Evolutionary conservation across 2,888 invertebrate species (phyloP), one percentile per base, ranked within the genome.

Genomic region (Tetranychus truncatus): DNA sequence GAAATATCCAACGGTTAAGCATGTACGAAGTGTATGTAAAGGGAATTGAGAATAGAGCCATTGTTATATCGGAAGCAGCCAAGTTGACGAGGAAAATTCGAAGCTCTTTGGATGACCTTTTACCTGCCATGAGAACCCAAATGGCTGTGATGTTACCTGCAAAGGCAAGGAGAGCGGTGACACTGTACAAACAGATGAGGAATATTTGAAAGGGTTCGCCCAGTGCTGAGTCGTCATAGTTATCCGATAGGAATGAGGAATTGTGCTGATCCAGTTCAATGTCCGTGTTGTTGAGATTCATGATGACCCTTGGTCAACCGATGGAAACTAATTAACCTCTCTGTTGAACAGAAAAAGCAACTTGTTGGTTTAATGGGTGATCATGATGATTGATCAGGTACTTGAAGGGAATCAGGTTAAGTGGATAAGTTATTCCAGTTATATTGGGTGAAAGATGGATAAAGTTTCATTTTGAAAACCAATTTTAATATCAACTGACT

Each of bases 41-140:
- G 2, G 94, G 94, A 77, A 95, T 89, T 83, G 94, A 94, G 80
- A 95, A 89, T 34, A 92, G 81, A 0, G 92, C 90, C 88, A 94
- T 92, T 75, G 93, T 84, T 77, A 95, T 88, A 82, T 95, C 95
- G 71, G 93, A 91, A 66, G 92, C 85, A 0, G 94, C 92, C 78
- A 95, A 84, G 79, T 85, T 85, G 81, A 91, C 89, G 81, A 95
- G 91, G 82, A 93, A 93, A 18, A 77, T 77, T 34, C 79, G 66
- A 11, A 79, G 80, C 79, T 74, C 83, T 34, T 81, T 77, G 1
- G 81, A 82, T 75, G 80, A 82, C 78, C 82, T 79, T 75, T 80
- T 81, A 15, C 85, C 85, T 15, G 81, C 78, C 0, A 81, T 79
- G 73, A 85, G 82, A 8, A 85, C 84, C 18, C 84, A 76, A 75